Base-by-base conservation (phyloP, 2,888 invertebrate species). In the Artemia sinica region DNA sequence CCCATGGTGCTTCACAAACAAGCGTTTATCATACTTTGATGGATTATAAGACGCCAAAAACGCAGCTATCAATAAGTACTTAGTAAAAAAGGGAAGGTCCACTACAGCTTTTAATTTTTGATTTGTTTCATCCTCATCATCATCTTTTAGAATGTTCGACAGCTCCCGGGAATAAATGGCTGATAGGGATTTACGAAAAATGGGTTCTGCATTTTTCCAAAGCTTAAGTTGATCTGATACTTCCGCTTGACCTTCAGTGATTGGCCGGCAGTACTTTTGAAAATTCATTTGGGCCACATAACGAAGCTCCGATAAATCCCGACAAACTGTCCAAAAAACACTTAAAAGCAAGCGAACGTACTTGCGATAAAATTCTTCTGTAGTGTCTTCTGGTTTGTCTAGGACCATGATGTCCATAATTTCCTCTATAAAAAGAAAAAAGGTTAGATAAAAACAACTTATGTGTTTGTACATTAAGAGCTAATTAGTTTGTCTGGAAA, bases 11-110 rank as follows among this genome's bases (percentile, higher is more conserved):
- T 92, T 92, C 77, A 90, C 84, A 77, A 92, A 94, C 66, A 94
- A 80, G 66, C 88, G 80, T 75, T 88, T 90, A 76, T 95, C 95
- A 73, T 89, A 86, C 74, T 88, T 89, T 0, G 88, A 84, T 1
- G 93, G 89, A 78, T 94, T 94, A 77, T 93, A 90, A 50, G 94
- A 94, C 0, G 94, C 94, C 71, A 95, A 80, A 76, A 90, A 95
- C 0, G 92, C 88, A 9, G 94, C 91, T 49, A 95, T 88, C 5
- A 95, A 80, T 51, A 95, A 81, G 77, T 84, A 93, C 78, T 94
- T 94, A 0, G 91, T 88, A 78, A 91, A 93, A 76, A 85, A 91
- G 0, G 94, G 94, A 6, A 95, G 75, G 71, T 80, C 80, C 8
- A 78, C 74, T 70, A 65, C 66, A 9, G 49, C 14, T 2, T 66